These are phyloP conservation scores for Conomelus anceps DNA, from an alignment of 2,888 invertebrate species.

Conservation along the genomic window DNA sequence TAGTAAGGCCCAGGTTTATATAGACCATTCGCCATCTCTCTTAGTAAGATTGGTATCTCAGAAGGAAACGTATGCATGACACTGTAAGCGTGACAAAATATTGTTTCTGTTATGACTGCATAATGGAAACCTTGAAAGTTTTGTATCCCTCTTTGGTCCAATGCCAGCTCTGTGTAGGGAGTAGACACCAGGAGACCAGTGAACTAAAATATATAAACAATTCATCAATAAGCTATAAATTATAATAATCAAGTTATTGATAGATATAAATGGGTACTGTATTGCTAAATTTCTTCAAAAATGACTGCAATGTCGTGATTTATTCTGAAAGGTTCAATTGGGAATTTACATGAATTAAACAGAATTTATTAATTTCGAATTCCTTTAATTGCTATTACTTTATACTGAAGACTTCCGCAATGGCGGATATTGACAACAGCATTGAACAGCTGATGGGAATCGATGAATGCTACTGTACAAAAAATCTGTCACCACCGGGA, in stretches of 20 bases:
- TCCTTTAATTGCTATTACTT: too few relatives aligned
- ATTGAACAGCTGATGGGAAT: too few relatives aligned
- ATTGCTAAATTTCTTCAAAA: too few relatives aligned
- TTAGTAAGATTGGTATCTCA: constrained; percentile 33
- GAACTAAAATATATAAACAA: constrained; percentile 45
- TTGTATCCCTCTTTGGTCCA: constrained; percentile 42
- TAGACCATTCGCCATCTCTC: constrained; percentile 46
- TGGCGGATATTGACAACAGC: too few relatives aligned
- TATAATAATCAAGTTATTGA: not conserved
- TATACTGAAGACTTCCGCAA: too few relatives aligned
- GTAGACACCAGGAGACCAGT: constrained; percentile 55
- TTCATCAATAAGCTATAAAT: not conserved
- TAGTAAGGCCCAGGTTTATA: constrained; percentile 34
- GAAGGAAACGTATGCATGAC: constrained; percentile 34
- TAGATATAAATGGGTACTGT: too few relatives aligned
- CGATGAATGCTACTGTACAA: too few relatives aligned
- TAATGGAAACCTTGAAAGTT: constrained; percentile 34
- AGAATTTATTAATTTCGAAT: too few relatives aligned
- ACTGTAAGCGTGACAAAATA: constrained; percentile 33
- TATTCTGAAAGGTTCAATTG: too few relatives aligned
- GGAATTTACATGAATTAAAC: too few relatives aligned
- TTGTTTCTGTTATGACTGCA: constrained; percentile 33
- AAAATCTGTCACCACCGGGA: too few relatives aligned
- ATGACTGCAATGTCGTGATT: too few relatives aligned
- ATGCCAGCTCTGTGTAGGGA: constrained; percentile 52